Percentiles rank a stretch among this genome's conserved stretches.
Conservation (phyloP, 2,797 vertebrate genomes). For the Ataeniobius toweri region DNA sequence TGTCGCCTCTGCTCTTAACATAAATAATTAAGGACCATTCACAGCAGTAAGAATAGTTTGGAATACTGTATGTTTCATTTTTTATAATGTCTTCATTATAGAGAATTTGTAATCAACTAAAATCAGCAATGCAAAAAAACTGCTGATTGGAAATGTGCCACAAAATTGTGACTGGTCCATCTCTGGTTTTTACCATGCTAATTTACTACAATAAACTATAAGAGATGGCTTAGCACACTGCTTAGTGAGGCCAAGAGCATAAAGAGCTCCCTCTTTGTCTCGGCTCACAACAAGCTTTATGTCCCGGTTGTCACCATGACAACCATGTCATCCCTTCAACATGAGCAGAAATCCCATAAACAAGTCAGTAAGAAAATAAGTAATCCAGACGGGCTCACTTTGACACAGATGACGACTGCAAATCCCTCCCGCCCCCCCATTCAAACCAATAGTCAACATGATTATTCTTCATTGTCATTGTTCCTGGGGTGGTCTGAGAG, state of each 20-base stretch:
- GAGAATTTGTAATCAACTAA: background rate
- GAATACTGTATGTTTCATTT: background rate
- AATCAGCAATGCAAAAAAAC: background rate
- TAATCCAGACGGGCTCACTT: slow-evolving; percentile 47
- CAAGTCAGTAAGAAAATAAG: slow-evolving; percentile 63
- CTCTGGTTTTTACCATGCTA: background rate
- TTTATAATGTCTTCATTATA: background rate
- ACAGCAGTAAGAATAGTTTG: background rate
- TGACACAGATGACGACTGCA: slow-evolving; percentile 21
- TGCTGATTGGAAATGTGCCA: background rate
- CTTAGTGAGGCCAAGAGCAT: slow-evolving; percentile 54
- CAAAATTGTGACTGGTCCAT: background rate
- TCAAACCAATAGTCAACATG: background rate
- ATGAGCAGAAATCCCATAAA: slow-evolving; percentile 68
- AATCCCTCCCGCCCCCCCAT: slow-evolving; percentile 10
- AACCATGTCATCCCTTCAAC: slow-evolving; percentile 76
- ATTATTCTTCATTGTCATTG: background rate
- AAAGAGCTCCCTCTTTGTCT: slow-evolving; percentile 64
- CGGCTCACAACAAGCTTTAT: slow-evolving; percentile 74
- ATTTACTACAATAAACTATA: slow-evolving; percentile 14
- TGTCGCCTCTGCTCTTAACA: slow-evolving; percentile 7
- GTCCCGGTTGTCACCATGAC: slow-evolving; percentile 78
- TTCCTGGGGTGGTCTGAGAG: background rate
- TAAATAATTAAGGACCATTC: slow-evolving; percentile 9
- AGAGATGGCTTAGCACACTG: slow-evolving; percentile 18